Base-by-base conservation (phyloP, 2,797 vertebrate genomes). In the Rhinatrema bivittatum region DNA sequence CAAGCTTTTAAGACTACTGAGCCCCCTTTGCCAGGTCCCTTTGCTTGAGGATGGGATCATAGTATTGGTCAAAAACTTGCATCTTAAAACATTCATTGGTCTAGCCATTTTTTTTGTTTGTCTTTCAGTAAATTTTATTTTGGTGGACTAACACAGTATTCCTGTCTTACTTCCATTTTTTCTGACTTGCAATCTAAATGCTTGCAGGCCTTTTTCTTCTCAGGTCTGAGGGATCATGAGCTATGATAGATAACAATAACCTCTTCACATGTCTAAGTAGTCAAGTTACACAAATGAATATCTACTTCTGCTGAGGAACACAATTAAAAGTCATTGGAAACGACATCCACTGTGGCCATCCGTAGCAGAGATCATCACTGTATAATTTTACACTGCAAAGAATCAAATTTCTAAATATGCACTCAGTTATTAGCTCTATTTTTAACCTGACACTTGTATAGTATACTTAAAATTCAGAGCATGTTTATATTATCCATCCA, bases 381-480 rank as follows among this genome's bases (percentile, higher is more conserved):
- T 49, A 50, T 30, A 64, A 32, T 50, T 70, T 49, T 32, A 50
- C 33, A 59, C 53, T 43, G 29, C n/a, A 42, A 32, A 65, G 62
- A 74, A 64, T 66, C 53, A 68, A 62, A 59, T 74, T 75, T 64
- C 65, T 58, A 70, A 61, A 74, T 65, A 76, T 23, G 50, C 50
- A 66, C 49, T 60, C 62, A 61, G 65, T 74, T 74, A 81, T 76
- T 78, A 78, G 71, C 58, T 80, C 79, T 83, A 78, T 79, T 81
- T 85, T 78, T 81, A 80, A 70, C 70, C 72, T 83, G 66, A 58
- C 22, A 70, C 66, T 78, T 74, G 74, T 65, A 71, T 49, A 74
- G 52, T 66, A 68, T 66, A 78, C 68, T 85, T 87, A 78, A 81
- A 72, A 85, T 83, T 85, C 82, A 78, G 78, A 77, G 64, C 81